phyloP scores from a whole-genome alignment of 2,113 vertebrate species.

The Apaloderma vittatum region DNA sequence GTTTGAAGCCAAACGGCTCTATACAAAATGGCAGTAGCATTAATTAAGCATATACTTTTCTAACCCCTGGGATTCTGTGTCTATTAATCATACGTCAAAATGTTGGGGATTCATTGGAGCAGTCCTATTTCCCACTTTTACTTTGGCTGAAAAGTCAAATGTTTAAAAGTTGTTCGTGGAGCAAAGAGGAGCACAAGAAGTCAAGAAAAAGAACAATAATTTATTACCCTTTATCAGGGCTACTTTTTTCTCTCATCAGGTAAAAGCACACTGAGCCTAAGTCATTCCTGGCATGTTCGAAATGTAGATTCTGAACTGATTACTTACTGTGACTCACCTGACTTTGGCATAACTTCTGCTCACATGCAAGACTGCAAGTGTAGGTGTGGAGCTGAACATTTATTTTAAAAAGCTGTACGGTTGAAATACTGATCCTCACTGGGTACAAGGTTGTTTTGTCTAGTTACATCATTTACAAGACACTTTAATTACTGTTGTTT shows the following conservation, averaged over 20 bases:
- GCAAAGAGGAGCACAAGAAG: not conserved
- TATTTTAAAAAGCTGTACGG: not conserved
- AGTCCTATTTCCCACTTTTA: not conserved
- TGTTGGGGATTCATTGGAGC: not conserved
- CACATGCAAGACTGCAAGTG: not conserved
- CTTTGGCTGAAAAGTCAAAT: not conserved
- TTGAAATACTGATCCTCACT: not conserved
- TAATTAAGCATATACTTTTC: conserved; percentile 61
- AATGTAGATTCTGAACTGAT: conserved; percentile 5
- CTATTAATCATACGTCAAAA: conserved; percentile 43
- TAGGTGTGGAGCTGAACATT: not conserved
- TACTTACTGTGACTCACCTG: not conserved
- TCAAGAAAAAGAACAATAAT: not conserved
- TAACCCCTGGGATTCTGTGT: not conserved
- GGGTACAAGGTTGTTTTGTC: not conserved
- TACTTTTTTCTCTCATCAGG: conserved; percentile 10
- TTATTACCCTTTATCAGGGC: not conserved
- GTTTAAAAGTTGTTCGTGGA: not conserved
- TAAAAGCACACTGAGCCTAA: not conserved
- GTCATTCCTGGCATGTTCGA: conserved; percentile 3
- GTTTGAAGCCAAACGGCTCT: conserved; percentile 56
- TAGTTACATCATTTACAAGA: not conserved
- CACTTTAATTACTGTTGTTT: not conserved
- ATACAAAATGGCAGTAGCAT: conserved; percentile 25
- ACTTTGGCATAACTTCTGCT: not conserved